These are phyloP conservation scores for Onychomys arenicola DNA, from an alignment of 2,797 vertebrate species.

Conservation along the genomic window DNA sequence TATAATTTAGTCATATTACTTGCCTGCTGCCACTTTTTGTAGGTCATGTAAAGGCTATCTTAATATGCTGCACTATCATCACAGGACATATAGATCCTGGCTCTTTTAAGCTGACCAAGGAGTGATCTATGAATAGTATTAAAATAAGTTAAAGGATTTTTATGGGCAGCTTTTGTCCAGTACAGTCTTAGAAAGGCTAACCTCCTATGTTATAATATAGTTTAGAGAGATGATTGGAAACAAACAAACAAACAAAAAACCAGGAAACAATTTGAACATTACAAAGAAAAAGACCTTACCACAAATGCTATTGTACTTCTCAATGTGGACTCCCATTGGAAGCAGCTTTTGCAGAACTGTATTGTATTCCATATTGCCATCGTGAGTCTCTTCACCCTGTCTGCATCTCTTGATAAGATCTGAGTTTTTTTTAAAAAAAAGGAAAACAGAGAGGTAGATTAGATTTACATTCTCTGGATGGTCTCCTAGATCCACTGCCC, in stretches of 20 bases:
- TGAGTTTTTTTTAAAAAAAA: slow-evolving; percentile 87
- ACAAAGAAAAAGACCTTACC: slow-evolving; percentile 90
- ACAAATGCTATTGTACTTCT: slow-evolving; percentile 95
- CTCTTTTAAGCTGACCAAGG: neutral
- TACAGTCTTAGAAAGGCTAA: neutral
- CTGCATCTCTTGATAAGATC: slow-evolving; percentile 96
- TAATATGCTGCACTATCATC: neutral
- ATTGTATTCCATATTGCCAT: slow-evolving; percentile 95
- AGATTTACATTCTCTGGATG: slow-evolving; percentile 72
- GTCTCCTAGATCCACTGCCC: neutral
- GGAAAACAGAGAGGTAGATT: slow-evolving; percentile 58
- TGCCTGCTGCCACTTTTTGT: neutral
- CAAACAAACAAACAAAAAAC: neutral
- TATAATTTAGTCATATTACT: neutral
- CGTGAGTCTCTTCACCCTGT: slow-evolving; percentile 96
- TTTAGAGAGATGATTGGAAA: neutral
- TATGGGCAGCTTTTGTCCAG: neutral
- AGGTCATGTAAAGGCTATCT: too few species aligned
- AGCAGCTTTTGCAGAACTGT: slow-evolving; percentile 98
- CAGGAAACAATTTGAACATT: neutral
- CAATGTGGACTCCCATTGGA: slow-evolving; percentile 96
- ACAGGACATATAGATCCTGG: neutral
- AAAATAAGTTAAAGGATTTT: neutral
- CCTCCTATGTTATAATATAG: neutral
- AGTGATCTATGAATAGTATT: neutral